These are phyloP conservation scores for Acanthosepion pharaonis DNA, from an alignment of 2,888 invertebrate genomes.

Conservation along the genomic window DNA sequence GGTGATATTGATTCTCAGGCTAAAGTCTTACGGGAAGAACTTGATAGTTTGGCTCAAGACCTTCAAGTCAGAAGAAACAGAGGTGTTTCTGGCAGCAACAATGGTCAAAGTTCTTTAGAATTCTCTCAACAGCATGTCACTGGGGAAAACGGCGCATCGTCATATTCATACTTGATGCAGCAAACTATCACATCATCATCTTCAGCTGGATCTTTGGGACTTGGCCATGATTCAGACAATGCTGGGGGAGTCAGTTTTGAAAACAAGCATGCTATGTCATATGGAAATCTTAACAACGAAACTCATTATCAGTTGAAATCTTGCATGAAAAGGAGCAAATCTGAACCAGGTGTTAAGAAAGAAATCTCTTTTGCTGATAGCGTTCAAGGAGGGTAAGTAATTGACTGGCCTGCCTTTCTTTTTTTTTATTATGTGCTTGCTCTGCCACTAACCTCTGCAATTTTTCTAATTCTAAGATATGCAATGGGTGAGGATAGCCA, in stretches of 20 bases:
- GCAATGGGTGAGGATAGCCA: neutral
- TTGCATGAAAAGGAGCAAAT: constrained; percentile 69
- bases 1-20: neutral
- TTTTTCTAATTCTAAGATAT: neutral
- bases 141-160: neutral
- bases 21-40: neutral
- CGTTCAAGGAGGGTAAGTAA: constrained; percentile 68
- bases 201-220: neutral
- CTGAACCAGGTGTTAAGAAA: constrained; percentile 61
- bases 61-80: neutral
- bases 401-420: neutral
- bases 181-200: constrained; percentile 23
- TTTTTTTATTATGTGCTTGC: neutral
- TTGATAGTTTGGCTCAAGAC: neutral
- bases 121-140: neutral
- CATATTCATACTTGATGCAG: neutral
- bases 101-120: neutral
- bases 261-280: constrained; percentile 49
- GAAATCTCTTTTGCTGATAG: constrained; percentile 72
- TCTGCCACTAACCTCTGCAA: neutral
- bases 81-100: neutral
- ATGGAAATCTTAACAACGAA: constrained; percentile 48
- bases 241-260: constrained; percentile 43
- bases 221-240: neutral
- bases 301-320: constrained; percentile 60